These are phyloP conservation scores for Capreolus pygargus DNA, from an alignment of 2,113 vertebrate species.

Conservation along the genomic window DNA sequence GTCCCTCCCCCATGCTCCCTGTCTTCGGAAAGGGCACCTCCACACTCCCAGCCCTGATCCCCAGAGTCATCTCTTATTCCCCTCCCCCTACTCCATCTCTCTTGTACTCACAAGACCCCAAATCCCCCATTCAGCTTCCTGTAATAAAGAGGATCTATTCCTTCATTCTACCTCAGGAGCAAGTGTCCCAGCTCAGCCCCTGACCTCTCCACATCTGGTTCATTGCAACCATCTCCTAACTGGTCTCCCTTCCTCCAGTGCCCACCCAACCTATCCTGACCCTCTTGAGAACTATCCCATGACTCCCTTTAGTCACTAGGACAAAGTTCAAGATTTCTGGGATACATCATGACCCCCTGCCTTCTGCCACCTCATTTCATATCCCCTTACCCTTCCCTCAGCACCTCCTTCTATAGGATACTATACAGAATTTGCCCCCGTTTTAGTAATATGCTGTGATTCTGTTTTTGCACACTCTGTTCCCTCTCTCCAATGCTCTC, in stretches of 20 bases:
- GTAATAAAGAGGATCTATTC: neutral
- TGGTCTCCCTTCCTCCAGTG: neutral
- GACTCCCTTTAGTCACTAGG: neutral
- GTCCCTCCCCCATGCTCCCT: neutral
- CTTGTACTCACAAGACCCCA: neutral
- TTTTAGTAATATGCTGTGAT: neutral
- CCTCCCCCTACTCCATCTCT: neutral
- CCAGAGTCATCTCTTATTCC: neutral
- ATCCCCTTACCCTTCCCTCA: neutral
- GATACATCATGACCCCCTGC: neutral
- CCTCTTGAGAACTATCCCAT: neutral
- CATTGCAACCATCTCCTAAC: neutral
- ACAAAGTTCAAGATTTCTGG: neutral
- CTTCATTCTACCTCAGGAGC: neutral
- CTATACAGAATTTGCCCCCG: neutral
- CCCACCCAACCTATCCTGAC: neutral
- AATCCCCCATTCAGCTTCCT: neutral
- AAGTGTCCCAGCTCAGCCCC: neutral
- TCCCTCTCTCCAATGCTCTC: neutral
- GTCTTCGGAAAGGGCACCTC: neutral
- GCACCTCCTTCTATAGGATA: neutral
- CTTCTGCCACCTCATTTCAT: neutral
- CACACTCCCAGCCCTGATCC: neutral
- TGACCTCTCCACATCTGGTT: neutral
- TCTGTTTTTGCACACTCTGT: neutral